Base-by-base conservation (phyloP, 2,888 invertebrate species). In the Xylota segnis region DNA sequence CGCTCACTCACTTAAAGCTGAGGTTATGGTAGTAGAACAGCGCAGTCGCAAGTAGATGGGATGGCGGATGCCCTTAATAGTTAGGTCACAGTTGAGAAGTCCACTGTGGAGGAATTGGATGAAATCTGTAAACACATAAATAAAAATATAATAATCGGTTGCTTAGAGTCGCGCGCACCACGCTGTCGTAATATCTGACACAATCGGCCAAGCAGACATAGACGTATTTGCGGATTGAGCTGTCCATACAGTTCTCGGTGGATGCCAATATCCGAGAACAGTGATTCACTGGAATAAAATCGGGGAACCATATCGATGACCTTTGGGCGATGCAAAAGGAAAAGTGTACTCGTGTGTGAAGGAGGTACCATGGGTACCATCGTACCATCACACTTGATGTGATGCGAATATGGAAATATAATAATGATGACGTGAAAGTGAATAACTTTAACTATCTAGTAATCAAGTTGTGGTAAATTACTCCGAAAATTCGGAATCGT, bases 61-160 rank as follows among this genome's bases (percentile, higher is more conserved):
- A 77, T 77, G 34, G 40, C 32, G 76, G 70, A 77, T 83, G 83
- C 37, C 54, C 66, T 78, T 86, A 72, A 86, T 82, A 82, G 82
- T 82, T 77, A 29, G 82, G 86, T 86, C 86, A 82, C 66, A 86
- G 76, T 86, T 82, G 86, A n/a, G n/a, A 86, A 77, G 47, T 61
- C 70, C 56, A 50, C 70, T 52, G 43, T 81, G 37, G 66, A 78
- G 66, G 77, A 86, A 72, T 82, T 86, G 82, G 47, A 72, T 77
- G 83, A 82, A 86, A 86, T 86, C 86, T 77, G 56, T 68, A 58
- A 72, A 72, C 71, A 74, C 76, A 86, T 86, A 86, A 86, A 86
- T 82, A 86, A 82, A 47, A 72, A 76, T 59, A 68, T 63, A 72
- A 79, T 81, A 75, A 86, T 81, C 81, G 66, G 56, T 65, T 86